phyloP scores from a whole-genome alignment of 1,140 invertebrate genomes.

The roundworm (Caenorhabditis elegans) region DNA sequence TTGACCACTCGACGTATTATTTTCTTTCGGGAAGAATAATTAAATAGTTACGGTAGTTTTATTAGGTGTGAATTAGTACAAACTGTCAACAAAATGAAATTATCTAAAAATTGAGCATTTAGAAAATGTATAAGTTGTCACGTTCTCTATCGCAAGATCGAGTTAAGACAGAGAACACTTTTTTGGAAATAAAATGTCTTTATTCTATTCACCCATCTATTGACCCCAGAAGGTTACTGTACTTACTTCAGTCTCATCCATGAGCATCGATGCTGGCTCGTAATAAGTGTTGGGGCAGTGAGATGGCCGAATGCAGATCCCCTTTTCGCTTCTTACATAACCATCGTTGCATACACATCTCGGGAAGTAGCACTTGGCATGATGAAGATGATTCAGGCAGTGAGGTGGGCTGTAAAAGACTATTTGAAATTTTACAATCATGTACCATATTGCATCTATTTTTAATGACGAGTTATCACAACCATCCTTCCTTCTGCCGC shows the following conservation, averaged over 20 bases:
- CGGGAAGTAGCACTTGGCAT: constrained; percentile 34
- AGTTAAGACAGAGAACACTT: no score
- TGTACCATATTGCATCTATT: no score
- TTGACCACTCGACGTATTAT: constrained; percentile 7
- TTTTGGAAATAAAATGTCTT: no score
- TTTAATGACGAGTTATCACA: no score
- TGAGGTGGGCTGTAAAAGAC: constrained; percentile 35
- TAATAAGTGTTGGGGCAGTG: constrained; percentile 34
- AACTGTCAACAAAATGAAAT: no score
- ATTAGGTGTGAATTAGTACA: no score
- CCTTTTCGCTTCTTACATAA: constrained; percentile 10
- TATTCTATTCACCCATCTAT: no score
- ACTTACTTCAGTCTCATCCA: background rate
- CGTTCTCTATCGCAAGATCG: no score
- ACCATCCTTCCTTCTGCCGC: background rate
- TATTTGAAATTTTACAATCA: no score
- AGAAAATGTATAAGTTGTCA: no score
- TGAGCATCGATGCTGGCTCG: background rate
- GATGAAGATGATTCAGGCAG: background rate
- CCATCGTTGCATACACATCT: constrained; percentile 38
- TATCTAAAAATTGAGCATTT: no score
- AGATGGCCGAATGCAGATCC: constrained; percentile 28
- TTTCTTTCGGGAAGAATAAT: background rate
- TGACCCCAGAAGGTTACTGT: no score
- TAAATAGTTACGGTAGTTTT: background rate